Conservation (phyloP, 2,113 vertebrate genomes). For the Ploceus nigricollis region DNA sequence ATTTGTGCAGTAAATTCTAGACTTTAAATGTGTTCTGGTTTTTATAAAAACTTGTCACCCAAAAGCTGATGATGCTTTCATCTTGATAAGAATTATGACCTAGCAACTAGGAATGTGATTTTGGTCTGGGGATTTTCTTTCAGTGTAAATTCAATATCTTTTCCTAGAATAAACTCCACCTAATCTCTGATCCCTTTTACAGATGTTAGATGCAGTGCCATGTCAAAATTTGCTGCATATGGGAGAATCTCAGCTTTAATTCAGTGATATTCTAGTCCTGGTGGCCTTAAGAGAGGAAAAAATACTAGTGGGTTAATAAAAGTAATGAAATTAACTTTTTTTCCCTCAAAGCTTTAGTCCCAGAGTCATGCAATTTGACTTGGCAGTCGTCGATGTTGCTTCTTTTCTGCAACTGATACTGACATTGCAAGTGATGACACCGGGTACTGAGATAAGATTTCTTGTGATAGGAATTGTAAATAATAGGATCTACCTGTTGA, state of each 20-base stretch:
- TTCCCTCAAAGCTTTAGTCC: rapidly evolving
- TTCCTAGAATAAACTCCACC: neutral
- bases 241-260: neutral
- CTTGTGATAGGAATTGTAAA: neutral
- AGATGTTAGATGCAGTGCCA: neutral
- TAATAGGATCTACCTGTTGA: neutral
- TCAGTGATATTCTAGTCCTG: neutral
- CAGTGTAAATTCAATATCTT: neutral
- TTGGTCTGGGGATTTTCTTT: neutral
- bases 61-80: neutral
- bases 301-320: neutral
- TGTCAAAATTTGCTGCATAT: neutral
- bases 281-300: neutral
- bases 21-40: neutral
- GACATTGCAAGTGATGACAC: neutral
- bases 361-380: neutral
- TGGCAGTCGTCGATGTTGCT: neutral
- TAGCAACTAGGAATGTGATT: neutral
- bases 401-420: neutral
- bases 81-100: neutral
- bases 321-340: neutral
- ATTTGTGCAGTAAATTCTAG: neutral
- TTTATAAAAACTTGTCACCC: neutral
- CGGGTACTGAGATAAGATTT: neutral
- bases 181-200: neutral